Conservation (phyloP, 1,140 invertebrate species). For the Scaptodrosophila lebanonensis region DNA sequence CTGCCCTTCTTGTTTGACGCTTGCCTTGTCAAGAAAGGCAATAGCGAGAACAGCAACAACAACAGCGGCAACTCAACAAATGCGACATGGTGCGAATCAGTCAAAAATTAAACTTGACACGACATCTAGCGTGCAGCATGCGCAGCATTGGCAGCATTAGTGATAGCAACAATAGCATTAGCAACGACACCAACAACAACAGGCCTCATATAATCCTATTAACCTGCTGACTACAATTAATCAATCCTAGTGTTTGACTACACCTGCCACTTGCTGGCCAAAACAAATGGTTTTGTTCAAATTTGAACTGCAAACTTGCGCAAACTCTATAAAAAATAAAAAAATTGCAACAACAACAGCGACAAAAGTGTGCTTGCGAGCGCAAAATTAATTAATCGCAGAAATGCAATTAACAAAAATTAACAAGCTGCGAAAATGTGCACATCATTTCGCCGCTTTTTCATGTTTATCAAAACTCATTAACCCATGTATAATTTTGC, state of each 20-base stretch:
- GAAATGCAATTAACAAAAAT: constrained; percentile 11
- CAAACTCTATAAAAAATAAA: constrained; percentile 20
- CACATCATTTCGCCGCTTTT: too few relatives aligned
- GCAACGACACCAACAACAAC: constrained; percentile 7
- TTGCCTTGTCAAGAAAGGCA: too few relatives aligned
- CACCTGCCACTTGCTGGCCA: constrained; percentile 1
- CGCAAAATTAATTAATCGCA: background rate
- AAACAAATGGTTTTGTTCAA: constrained; percentile 27
- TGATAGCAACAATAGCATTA: constrained; percentile 10
- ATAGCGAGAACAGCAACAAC: too few relatives aligned
- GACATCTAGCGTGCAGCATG: constrained; percentile 54
- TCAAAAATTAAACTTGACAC: constrained; percentile 36
- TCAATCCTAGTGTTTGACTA: constrained; percentile 32
- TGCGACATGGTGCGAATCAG: constrained; percentile 48
- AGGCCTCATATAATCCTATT: constrained; percentile 56
- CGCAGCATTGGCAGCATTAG: constrained; percentile 10
- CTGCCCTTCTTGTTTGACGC: too few relatives aligned
- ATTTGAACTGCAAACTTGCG: constrained; percentile 8
- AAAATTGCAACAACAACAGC: constrained; percentile 25
- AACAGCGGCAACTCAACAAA: too few relatives aligned
- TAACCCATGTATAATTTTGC: too few relatives aligned
- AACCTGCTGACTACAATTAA: constrained; percentile 65
- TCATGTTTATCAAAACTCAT: too few relatives aligned
- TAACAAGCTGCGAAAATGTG: too few relatives aligned
- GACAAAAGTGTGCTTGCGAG: background rate